phyloP scores from a whole-genome alignment of 2,113 vertebrate species.

The Antechinus flavipes region DNA sequence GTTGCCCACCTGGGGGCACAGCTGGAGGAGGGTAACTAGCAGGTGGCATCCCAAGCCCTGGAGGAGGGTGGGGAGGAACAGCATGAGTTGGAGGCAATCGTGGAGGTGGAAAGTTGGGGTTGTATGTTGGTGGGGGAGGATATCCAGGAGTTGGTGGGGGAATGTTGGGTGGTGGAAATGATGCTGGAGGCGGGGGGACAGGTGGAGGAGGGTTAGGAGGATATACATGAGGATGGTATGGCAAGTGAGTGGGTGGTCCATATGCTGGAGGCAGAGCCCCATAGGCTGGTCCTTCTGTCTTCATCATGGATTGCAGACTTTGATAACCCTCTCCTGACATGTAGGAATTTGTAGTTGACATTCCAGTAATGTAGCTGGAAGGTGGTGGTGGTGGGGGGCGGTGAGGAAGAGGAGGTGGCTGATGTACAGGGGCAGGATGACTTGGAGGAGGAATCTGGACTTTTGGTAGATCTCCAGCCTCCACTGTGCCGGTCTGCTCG shows the following conservation, averaged over 20 bases:
- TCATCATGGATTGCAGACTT: slow-evolving; percentile 98
- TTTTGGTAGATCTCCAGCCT: slow-evolving; percentile 88
- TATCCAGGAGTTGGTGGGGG: slow-evolving; percentile 90
- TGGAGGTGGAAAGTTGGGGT: slow-evolving; percentile 90
- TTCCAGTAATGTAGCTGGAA: slow-evolving; percentile 93
- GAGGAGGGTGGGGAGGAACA: slow-evolving; percentile 89
- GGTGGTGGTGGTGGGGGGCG: slow-evolving; percentile 93
- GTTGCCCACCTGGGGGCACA: slow-evolving; percentile 93
- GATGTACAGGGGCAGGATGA: slow-evolving; percentile 92
- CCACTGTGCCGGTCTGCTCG: slow-evolving; percentile 85
- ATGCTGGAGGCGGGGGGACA: slow-evolving; percentile 83
- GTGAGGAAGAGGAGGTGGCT: slow-evolving; percentile 93
- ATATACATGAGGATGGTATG: slow-evolving; percentile 92
- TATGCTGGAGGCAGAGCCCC: slow-evolving; percentile 92
- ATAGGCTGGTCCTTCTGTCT: slow-evolving; percentile 94
- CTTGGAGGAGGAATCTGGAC: slow-evolving; percentile 92
- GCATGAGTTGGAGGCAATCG: slow-evolving; percentile 91
- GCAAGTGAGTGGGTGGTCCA: slow-evolving; percentile 89
- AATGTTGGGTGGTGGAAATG: slow-evolving; percentile 87
- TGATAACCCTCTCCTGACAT: slow-evolving; percentile 98
- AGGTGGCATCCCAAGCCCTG: slow-evolving; percentile 92
- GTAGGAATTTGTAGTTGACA: slow-evolving; percentile 97
- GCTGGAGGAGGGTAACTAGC: slow-evolving; percentile 92
- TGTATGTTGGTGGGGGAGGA: slow-evolving; percentile 92
- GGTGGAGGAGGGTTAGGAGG: slow-evolving; percentile 87